Base-by-base conservation (phyloP, 2,797 vertebrate genomes). In the Gambusia yucatana region DNA sequence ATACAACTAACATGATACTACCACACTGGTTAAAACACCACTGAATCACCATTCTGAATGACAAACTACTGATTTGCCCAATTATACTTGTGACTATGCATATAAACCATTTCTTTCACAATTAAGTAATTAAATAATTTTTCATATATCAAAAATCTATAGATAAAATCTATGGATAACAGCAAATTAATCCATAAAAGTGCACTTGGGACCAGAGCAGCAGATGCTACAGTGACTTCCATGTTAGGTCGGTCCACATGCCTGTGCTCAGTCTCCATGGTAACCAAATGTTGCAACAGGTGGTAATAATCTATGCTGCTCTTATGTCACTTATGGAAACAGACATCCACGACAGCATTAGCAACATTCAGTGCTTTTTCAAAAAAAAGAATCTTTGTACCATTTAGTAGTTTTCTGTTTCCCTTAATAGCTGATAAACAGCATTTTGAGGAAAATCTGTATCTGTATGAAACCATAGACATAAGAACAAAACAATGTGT, bases 1-100 rank as follows among this genome's bases (percentile, higher is more conserved):
- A 59, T 52, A 55, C 74, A 72, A 17, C 48, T 82, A 33, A 67
- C 73, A n/a, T 57, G 57, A 48, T 39, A 77, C 74, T 61, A 39
- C 14, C 36, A 47, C n/a, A 61, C 30, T 70, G 7, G 16, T 14
- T 50, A 20, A 30, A 30, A 17, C 7, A 63, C 52, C 72, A 50
- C 48, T 79, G 80, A 76, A 1, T 75, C 22, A 8, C 17, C 13
- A 52, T 70, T 41, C 43, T 33, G 30, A 57, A 55, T 44, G 25
- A 9, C 57, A 52, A 55, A 80, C 59, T 43, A 1, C 11, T 46
- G 5, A 43, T 44, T 72, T 43, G 8, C 28, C 8, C 10, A 74
- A 25, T 46, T 2, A 28, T 41, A 30, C 25, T 55, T 57, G 46
- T 41, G 44, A 47, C 39, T 17, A 30, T 72, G 10, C 6, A 2